These are phyloP conservation scores for Diachasmimorpha longicaudata DNA, from an alignment of 1,140 invertebrate genomes.

Conservation along the genomic window DNA sequence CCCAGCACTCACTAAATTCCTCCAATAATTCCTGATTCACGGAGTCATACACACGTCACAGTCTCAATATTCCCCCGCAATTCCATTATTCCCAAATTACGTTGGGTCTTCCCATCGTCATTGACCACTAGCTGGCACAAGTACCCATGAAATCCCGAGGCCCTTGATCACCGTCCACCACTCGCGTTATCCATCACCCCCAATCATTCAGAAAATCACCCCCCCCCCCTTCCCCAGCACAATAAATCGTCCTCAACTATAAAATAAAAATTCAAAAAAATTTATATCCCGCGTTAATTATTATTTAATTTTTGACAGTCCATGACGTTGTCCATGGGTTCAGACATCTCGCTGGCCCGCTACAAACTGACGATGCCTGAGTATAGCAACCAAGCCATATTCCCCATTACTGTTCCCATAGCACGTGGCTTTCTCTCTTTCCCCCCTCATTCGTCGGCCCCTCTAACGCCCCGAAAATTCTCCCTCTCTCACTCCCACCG, in stretches of 20 bases:
- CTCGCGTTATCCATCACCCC: background rate
- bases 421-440: constrained; percentile 49
- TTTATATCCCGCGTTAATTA: too few species aligned
- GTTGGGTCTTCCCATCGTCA: background rate
- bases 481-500: background rate
- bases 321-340: constrained; percentile 49
- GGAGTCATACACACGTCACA: background rate
- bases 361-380: constrained; percentile 49
- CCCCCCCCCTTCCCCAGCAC: too few species aligned
- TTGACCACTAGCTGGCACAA: background rate
- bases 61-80: background rate
- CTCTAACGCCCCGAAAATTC: constrained; percentile 7
- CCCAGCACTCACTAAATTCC: background rate
- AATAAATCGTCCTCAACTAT: too few species aligned
- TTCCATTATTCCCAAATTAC: background rate
- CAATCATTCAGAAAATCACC: too few species aligned
- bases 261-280: too few species aligned
- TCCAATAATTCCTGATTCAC: background rate
- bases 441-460: constrained; percentile 5
- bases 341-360: constrained; percentile 57
- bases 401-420: constrained; percentile 57
- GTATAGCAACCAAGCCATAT: constrained; percentile 23
- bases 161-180: background rate
- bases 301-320: background rate
- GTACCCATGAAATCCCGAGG: background rate